phyloP scores from a whole-genome alignment of 1,140 invertebrate genomes.

The Drosophila suzukii region DNA sequence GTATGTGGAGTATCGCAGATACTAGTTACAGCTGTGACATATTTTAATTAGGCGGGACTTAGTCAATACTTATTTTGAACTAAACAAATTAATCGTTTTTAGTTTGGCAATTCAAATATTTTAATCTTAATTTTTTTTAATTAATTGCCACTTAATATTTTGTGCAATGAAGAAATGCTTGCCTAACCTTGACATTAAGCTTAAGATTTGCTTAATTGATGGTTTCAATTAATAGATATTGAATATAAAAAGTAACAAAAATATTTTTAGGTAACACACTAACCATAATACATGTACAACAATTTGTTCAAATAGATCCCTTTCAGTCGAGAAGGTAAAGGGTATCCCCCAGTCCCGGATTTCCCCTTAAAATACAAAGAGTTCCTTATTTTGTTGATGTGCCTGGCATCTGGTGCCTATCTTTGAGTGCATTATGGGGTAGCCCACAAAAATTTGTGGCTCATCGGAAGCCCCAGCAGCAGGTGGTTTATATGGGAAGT shows the following conservation, averaged over 20 bases:
- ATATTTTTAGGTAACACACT: too few relatives aligned
- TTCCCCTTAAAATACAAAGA: neutral
- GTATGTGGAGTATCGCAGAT: constrained; percentile 8
- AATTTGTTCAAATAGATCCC: neutral
- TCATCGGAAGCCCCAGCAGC: constrained; percentile 49
- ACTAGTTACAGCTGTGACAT: neutral
- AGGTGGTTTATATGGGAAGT: constrained; percentile 69
- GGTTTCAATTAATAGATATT: too few relatives aligned
- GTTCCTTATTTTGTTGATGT: constrained; percentile 35
- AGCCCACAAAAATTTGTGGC: constrained; percentile 20
- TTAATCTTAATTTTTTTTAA: too few relatives aligned
- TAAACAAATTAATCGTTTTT: too few relatives aligned
- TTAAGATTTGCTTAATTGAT: too few relatives aligned
- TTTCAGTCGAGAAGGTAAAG: neutral
- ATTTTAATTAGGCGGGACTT: neutral
- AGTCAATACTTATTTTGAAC: too few relatives aligned
- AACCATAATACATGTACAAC: too few relatives aligned
- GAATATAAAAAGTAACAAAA: too few relatives aligned
- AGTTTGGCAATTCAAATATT: too few relatives aligned
- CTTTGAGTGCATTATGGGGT: constrained; percentile 43
- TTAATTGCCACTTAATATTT: too few relatives aligned
- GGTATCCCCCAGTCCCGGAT: neutral
- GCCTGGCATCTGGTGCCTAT: constrained; percentile 60
- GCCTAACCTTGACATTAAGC: too few relatives aligned
- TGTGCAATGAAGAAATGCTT: too few relatives aligned